A percentile compares a stretch with the other conserved stretches of the same genome.
phyloP scores from a whole-genome alignment of 2,888 invertebrate species.

The Myopa tessellatipennis region DNA sequence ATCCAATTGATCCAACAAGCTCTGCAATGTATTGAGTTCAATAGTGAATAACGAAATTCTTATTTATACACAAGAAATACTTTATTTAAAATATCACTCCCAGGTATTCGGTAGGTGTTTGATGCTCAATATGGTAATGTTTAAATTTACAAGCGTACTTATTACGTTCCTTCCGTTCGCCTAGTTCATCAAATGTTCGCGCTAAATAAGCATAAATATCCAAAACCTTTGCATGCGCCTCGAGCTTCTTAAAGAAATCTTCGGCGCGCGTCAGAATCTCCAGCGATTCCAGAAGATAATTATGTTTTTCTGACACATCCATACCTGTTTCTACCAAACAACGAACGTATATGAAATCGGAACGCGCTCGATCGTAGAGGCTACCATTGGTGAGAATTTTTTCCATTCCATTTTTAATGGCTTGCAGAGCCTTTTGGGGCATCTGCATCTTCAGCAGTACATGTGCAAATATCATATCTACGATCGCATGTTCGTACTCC shows the following conservation, averaged over 20 bases:
- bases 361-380: slow-evolving; percentile 82
- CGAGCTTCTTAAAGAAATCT: slow-evolving; percentile 77
- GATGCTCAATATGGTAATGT: slow-evolving; percentile 79
- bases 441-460: slow-evolving; percentile 79
- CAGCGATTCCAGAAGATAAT: slow-evolving; percentile 55
- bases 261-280: slow-evolving; percentile 76
- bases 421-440: slow-evolving; percentile 79
- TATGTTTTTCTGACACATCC: slow-evolving; percentile 50
- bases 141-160: slow-evolving; percentile 85
- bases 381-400: slow-evolving; percentile 84
- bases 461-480: slow-evolving; percentile 84
- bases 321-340: slow-evolving; percentile 77
- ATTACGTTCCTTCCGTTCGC: slow-evolving; percentile 79
- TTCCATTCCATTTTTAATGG: slow-evolving; percentile 78
- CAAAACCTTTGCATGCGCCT: slow-evolving; percentile 80
- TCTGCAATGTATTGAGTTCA: neutral
- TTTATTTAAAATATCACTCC: slow-evolving; percentile 56
- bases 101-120: slow-evolving; percentile 67
- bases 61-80: neutral
- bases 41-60: neutral
- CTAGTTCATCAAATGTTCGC: slow-evolving; percentile 80
- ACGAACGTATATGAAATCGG: slow-evolving; percentile 80
- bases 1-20: no score
- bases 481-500: slow-evolving; percentile 79
- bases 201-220: slow-evolving; percentile 72